These are phyloP conservation scores for Patella vulgata DNA, from an alignment of 1,140 invertebrate species.

Conservation along the genomic window DNA sequence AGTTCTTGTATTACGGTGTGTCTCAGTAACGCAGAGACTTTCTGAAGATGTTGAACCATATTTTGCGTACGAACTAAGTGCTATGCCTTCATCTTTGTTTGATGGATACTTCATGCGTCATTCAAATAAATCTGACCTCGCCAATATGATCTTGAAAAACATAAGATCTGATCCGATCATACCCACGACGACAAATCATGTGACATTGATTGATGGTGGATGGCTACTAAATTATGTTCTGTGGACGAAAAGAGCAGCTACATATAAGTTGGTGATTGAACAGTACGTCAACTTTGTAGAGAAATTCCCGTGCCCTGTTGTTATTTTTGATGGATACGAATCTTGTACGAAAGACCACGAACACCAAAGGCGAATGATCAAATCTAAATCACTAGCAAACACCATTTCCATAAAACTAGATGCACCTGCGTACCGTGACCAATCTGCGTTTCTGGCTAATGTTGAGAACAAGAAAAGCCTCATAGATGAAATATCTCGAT, in stretches of 20 bases:
- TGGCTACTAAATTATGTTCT: conserved; percentile 16
- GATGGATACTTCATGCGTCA: conserved; percentile 15
- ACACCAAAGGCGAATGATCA: too few relatives aligned
- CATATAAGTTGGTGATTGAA: neutral
- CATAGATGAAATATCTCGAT: too few relatives aligned
- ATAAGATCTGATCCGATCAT: neutral
- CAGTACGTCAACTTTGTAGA: neutral
- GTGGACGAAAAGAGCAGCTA: conserved; percentile 6
- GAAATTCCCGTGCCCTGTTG: neutral
- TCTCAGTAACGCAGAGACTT: too few relatives aligned
- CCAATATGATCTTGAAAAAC: conserved; percentile 12
- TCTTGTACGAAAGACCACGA: too few relatives aligned
- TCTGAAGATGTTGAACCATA: too few relatives aligned
- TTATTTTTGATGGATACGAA: too few relatives aligned
- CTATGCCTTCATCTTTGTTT: conserved; percentile 22
- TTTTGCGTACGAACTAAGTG: conserved; percentile 7
- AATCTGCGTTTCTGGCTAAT: too few relatives aligned
- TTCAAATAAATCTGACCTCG: conserved; percentile 5
- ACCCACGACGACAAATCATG: neutral
- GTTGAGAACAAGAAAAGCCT: too few relatives aligned
- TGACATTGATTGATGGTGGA: conserved; percentile 15
- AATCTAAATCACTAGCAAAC: too few relatives aligned
- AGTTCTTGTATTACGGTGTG: too few relatives aligned
- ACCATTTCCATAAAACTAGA: too few relatives aligned
- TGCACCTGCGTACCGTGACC: too few relatives aligned